Conservation (phyloP, 2,113 vertebrate species). For the Hemibagrus wyckioides region DNA sequence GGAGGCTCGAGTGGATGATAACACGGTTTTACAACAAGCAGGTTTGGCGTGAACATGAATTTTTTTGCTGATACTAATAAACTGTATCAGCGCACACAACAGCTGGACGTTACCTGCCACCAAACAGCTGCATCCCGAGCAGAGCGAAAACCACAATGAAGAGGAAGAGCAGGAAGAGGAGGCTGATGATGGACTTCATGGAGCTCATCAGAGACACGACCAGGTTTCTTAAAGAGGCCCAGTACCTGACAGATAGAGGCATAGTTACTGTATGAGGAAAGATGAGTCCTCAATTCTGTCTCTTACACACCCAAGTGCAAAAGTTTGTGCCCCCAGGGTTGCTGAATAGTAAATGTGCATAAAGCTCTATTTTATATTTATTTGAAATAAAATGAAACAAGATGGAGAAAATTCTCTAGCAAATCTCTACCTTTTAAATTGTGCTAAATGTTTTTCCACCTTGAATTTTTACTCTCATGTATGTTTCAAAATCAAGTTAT, state of each 20-base stretch:
- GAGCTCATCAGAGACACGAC: constrained; percentile 82
- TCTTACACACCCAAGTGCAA: accelerated
- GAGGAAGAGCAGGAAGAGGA: constrained; percentile 80
- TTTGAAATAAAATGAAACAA: neutral
- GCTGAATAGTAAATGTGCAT: neutral
- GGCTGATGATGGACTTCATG: constrained; percentile 82
- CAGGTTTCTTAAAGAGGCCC: constrained; percentile 79
- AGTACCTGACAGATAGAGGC: constrained; percentile 74
- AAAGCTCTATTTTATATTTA: neutral
- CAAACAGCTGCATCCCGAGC: constrained; percentile 80
- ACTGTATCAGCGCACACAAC: neutral
- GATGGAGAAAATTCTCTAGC: neutral
- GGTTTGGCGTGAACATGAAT: no score
- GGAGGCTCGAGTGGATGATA: neutral
- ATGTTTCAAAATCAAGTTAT: neutral
- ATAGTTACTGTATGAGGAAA: no score
- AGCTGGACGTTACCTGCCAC: constrained; percentile 68
- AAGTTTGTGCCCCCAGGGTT: neutral
- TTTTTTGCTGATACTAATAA: neutral
- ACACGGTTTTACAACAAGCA: neutral
- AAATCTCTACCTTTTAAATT: neutral
- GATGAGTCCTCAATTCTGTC: no score
- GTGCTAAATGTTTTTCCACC: neutral
- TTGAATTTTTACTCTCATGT: neutral
- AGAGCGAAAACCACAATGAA: constrained; percentile 79